Conservation (phyloP, 2,888 invertebrate species). For the Drosophila tripunctata region DNA sequence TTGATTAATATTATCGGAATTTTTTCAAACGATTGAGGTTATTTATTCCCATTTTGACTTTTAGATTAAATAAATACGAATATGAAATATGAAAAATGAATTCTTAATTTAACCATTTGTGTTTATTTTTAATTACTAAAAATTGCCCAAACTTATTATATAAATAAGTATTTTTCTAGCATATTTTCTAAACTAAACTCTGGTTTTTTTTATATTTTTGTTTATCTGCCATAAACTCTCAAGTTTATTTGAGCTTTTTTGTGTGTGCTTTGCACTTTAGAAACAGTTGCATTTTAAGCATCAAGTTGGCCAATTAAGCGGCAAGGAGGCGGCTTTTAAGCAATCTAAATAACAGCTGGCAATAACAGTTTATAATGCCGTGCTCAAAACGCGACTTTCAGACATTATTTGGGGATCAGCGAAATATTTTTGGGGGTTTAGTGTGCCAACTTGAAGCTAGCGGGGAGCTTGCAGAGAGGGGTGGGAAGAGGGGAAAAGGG, state of each 20-base stretch:
- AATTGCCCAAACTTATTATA: too few species aligned
- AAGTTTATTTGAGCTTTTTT: background rate
- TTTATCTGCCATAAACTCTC: background rate
- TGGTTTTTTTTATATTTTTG: background rate
- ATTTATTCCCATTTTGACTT: too few species aligned
- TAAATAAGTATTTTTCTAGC: too few species aligned
- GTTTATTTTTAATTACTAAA: too few species aligned
- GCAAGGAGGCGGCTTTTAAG: too few species aligned
- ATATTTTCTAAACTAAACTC: too few species aligned
- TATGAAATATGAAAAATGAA: too few species aligned
- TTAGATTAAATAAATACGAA: too few species aligned
- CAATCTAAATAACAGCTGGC: conserved; percentile 4
- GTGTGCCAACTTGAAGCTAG: conserved; percentile 39
- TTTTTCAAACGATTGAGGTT: too few species aligned
- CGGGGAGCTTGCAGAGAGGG: too few species aligned
- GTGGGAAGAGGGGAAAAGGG: background rate
- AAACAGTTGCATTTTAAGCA: background rate
- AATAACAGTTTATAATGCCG: conserved; percentile 35
- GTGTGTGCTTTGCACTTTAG: background rate
- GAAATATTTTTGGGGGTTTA: conserved; percentile 35
- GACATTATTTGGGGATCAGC: conserved; percentile 51
- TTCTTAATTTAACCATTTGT: too few species aligned
- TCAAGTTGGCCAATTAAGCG: conserved; percentile 32
- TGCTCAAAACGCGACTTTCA: conserved; percentile 18
- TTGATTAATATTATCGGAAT: too few species aligned